Evolutionary conservation across 2,888 invertebrate species (phyloP).

Genomic region (Pterostichus niger): DNA sequence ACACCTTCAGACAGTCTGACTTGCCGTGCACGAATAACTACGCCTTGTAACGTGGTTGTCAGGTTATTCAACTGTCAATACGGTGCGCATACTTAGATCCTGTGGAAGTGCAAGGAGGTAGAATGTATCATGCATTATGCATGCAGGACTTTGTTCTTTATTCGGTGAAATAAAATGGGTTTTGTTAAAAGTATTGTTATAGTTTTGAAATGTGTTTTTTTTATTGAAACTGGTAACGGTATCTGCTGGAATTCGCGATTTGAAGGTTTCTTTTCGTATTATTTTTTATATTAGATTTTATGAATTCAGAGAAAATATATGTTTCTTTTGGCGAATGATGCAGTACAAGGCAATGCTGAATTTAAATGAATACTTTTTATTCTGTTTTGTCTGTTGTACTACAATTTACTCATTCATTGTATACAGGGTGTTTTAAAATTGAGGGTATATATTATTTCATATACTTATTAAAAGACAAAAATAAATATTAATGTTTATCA

Average conservation of each 20-base stretch:
- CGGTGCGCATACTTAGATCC: background rate
- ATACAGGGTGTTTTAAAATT: too few species aligned
- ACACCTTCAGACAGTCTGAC: conserved; percentile 38
- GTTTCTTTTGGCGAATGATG: background rate
- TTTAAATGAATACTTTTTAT: too few species aligned
- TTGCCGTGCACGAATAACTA: conserved; percentile 14
- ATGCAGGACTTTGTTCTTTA: conserved; percentile 33
- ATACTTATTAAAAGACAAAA: too few species aligned
- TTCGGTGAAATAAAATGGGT: background rate
- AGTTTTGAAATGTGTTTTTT: conserved; percentile 25
- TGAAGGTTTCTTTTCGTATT: conserved; percentile 20
- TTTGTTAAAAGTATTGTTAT: conserved; percentile 45
- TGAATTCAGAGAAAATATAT: conserved; percentile 24
- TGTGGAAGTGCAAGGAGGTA: background rate
- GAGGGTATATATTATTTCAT: too few species aligned
- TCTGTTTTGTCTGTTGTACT: too few species aligned
- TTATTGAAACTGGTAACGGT: conserved; percentile 7
- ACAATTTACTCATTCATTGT: too few species aligned
- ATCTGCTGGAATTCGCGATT: background rate
- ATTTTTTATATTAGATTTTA: conserved; percentile 14
- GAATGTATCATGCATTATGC: conserved; percentile 29
- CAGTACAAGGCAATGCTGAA: too few species aligned
- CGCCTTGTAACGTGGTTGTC: conserved; percentile 6
- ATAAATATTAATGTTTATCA: too few species aligned
- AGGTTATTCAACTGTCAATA: conserved; percentile 49